These are phyloP conservation scores for Arbacia lixula DNA, from an alignment of 53 echinoderm and acorn worm genomes.

Conservation along the genomic window DNA sequence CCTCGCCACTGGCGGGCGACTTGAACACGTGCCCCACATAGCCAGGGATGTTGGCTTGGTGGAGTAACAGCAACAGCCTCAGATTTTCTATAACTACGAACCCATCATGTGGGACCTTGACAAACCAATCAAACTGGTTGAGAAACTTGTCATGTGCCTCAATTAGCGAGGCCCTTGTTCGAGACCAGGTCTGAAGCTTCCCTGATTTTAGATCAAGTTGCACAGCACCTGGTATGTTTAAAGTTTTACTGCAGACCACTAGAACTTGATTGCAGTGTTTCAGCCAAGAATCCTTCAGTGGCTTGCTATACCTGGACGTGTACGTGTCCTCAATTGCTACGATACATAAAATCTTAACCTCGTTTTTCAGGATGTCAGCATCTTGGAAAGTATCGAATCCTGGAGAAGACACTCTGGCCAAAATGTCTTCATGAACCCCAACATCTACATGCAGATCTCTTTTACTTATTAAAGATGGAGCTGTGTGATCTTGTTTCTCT, in stretches of 20 bases:
- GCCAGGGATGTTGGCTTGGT: slow-evolving; percentile 71
- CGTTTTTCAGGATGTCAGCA: slow-evolving; percentile 48
- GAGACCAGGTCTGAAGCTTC: slow-evolving; percentile 49
- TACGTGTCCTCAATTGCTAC: slow-evolving; percentile 25
- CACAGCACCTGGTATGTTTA: neutral
- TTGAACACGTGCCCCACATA: slow-evolving; percentile 84
- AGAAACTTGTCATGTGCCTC: slow-evolving; percentile 60
- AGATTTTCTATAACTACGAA: slow-evolving; percentile 80
- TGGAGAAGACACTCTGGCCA: neutral
- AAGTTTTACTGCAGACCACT: slow-evolving; percentile 56
- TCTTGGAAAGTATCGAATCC: slow-evolving; percentile 76
- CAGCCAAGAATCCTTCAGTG: slow-evolving; percentile 66
- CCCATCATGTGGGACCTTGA: slow-evolving; percentile 71
- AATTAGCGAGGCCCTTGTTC: slow-evolving; percentile 56
- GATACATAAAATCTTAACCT: slow-evolving; percentile 72
- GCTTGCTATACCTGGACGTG: slow-evolving; percentile 31
- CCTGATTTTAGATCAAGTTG: slow-evolving; percentile 57
- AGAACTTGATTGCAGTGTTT: slow-evolving; percentile 72
- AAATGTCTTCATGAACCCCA: neutral
- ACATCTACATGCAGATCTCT: too few species aligned
- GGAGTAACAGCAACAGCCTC: slow-evolving; percentile 72
- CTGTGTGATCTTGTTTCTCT: neutral
- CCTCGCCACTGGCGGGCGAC: slow-evolving; percentile 58
- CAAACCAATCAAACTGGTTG: slow-evolving; percentile 76
- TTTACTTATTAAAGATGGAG: too few species aligned